Evolutionary conservation across 1,140 invertebrate genomes (phyloP), one percentile per base, ranked within the genome.

Genomic region (Steinernema khuongi): DNA sequence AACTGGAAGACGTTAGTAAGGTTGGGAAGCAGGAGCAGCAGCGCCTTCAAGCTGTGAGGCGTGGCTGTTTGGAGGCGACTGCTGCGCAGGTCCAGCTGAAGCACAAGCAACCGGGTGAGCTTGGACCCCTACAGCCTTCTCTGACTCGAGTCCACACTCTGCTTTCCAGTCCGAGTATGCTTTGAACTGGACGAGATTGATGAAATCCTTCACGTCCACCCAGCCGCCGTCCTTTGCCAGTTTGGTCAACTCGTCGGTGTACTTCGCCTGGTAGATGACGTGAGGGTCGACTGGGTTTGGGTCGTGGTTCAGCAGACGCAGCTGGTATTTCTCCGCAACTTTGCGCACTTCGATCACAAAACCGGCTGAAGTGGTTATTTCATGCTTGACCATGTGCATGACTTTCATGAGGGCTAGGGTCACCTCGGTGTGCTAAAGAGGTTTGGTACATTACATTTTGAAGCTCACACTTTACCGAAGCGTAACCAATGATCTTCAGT

Each of bases 311-410:
- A 78, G 66, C 28, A 78, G 36, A 26, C 77, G 66, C 17, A 71
- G 31, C 31, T 60, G 1, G 19, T 18, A 11, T 7, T 14, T 60
- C 22, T 31, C 36, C 7, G 17, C 31, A 17, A 7, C 7, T 74
- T 74, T 29, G 41, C 1, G 73, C 19, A 75, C 41, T 50, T 79
- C 78, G 26, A 79, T 43, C 1, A 79, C 73, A 33, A 79, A 79
- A 68, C 78, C 78, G 68, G 78, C 78, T 30, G 78, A 79, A 17
- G 77, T 79, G 0, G 78, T 74, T 43, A 79, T 22, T 33, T 79
- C 78, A 17, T 75, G 67, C 33, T 72, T 75, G 32, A 31, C 41
- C 1, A 60, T 31, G 30, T 74, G 72, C 73, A 79, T 70, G 14
- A 76, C 17, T 31, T 79, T 79, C 77, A 79, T 79, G 0, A 72